Percentiles rank a stretch among this genome's conserved stretches.
These are phyloP conservation scores for Shargacucullia verbasci DNA, from an alignment of 2,888 invertebrate species.

Conservation along the genomic window DNA sequence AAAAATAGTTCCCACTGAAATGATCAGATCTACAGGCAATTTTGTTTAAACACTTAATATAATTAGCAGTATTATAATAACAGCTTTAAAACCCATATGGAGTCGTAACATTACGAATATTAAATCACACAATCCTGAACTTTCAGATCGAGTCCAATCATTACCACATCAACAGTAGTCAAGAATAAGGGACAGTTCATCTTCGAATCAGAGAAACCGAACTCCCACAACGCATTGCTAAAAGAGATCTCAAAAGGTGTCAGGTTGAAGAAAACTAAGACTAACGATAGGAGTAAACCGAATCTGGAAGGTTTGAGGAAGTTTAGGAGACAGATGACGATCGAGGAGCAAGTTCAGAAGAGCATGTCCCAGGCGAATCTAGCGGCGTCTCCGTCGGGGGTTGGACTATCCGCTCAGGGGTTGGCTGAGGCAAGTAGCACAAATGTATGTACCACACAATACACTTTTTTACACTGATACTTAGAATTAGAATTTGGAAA, in stretches of 20 bases:
- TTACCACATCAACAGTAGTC: constrained; percentile 88
- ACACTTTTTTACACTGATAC: constrained; percentile 1
- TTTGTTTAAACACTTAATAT: no score
- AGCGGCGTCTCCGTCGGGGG: constrained; percentile 86
- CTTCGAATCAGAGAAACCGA: constrained; percentile 95
- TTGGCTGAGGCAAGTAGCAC: constrained; percentile 70
- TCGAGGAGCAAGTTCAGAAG: constrained; percentile 96
- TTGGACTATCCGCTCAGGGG: constrained; percentile 49
- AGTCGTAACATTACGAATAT: neutral
- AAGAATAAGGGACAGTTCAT: constrained; percentile 94
- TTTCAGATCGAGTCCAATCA: constrained; percentile 90
- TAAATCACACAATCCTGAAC: neutral
- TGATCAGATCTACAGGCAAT: no score
- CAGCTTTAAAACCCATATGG: no score
- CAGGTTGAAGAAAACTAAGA: constrained; percentile 92
- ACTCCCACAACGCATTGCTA: constrained; percentile 94
- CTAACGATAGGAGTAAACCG: constrained; percentile 96
- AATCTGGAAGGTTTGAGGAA: constrained; percentile 95
- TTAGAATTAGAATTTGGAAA: no score
- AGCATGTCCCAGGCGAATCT: constrained; percentile 92
- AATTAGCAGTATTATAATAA: no score
- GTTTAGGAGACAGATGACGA: constrained; percentile 96
- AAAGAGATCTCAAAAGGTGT: constrained; percentile 95
- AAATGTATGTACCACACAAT: constrained; percentile 45
- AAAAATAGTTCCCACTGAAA: no score